Evolutionary conservation across 2,113 vertebrate species (phyloP).

Genomic region (Microtus oregoni): DNA sequence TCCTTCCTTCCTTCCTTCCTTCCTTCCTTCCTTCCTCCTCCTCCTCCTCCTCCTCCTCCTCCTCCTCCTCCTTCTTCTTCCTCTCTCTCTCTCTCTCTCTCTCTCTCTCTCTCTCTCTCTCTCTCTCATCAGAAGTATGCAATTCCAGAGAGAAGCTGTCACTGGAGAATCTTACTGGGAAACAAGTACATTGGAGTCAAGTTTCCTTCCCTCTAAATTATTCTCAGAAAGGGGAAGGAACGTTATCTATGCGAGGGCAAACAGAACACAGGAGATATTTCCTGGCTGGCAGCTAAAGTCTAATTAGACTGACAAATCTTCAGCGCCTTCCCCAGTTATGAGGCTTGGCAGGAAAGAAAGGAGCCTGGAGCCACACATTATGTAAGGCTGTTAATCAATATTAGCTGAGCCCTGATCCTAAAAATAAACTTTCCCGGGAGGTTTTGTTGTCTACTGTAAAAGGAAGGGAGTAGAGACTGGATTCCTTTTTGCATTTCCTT

Average conservation of each 20-base stretch:
- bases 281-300: constrained; percentile 83
- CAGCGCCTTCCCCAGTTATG: constrained; percentile 81
- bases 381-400: constrained; percentile 86
- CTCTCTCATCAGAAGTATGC: constrained; percentile 58
- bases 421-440: constrained; percentile 79
- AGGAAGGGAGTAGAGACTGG: constrained; percentile 60
- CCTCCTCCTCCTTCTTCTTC: not conserved
- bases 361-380: constrained; percentile 77
- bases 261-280: constrained; percentile 83
- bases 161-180: constrained; percentile 78
- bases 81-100: not conserved
- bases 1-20: too few relatives aligned
- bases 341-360: constrained; percentile 81
- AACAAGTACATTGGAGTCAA: constrained; percentile 83
- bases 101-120: not conserved
- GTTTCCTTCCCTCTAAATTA: constrained; percentile 78
- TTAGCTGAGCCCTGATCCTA: constrained; percentile 81
- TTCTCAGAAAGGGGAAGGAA: constrained; percentile 81
- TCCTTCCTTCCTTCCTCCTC: too few relatives aligned
- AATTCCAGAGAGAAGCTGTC: constrained; percentile 81
- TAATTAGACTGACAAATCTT: constrained; percentile 89
- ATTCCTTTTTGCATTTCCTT: constrained; percentile 11
- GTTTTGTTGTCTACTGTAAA: constrained; percentile 73
- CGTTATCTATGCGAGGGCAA: constrained; percentile 77
- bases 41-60: too few relatives aligned